Evolutionary conservation across 2,113 vertebrate species (phyloP), one percentile per base, ranked within the genome.

Genomic region (Pteropus alecto): DNA sequence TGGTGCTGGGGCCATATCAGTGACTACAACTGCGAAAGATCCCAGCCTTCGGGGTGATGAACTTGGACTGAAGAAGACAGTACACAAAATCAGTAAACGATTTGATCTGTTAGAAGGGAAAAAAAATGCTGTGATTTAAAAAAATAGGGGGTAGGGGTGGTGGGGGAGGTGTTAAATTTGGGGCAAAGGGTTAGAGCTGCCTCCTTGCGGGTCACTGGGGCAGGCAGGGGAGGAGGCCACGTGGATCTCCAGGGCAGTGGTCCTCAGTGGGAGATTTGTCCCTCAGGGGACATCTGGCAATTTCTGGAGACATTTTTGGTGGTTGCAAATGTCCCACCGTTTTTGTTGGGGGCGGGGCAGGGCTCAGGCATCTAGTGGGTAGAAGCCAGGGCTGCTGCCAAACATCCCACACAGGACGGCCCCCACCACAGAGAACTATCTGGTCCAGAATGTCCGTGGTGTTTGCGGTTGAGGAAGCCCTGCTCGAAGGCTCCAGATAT

Each of bases 231-330:
- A 46, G 58, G 26, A n/a, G 8, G 12, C 46, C 35, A 1, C 5
- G 19, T 3, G 22, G 22, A 1, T 48, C 67, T 77, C 73, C 0
- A 35, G 16, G 13, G 22, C 14, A 19, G 43, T 68, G 46, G 54
- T 84, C 46, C 58, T 67, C 10, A 3, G 1, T 61, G 71, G 33
- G 21, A 35, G 28, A n/a, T 35, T 56, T 63, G 65, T 11, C 8
- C 12, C 56, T 15, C 51, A 7, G 15, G 70, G 33, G 61, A 79
- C 33, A 92, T 74, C 15, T 73, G 89, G 60, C 54, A 82, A 48
- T 89, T 74, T 92, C 56, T 85, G 54, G 30, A 89, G 38, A 41
- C 46, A 22, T 43, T 77, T 87, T 51, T 68, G 33, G 48, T 79
- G 68, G n/a, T 93, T 74, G 24, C 16, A 33, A 84, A 92, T 24